Conservation (phyloP, 30 jellyfish, hydroid and myxozoan genomes). For the Aurelia sp. region DNA sequence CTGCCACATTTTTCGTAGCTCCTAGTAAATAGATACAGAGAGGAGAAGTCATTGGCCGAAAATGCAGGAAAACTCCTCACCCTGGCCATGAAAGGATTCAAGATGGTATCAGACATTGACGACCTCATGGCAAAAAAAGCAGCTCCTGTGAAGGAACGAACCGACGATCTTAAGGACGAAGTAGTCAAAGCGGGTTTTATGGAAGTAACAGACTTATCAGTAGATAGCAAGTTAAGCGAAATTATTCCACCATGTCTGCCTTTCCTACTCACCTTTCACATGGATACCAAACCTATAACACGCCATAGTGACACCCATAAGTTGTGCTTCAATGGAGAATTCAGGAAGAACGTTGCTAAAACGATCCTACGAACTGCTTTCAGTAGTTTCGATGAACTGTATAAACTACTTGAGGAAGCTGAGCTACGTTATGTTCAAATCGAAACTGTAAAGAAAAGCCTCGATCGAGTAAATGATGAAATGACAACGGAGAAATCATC, state of each 20-base stretch:
- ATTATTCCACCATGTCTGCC: constrained; percentile 32
- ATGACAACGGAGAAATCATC: background rate
- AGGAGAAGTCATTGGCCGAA: background rate
- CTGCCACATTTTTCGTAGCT: background rate
- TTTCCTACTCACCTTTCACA: constrained; percentile 1
- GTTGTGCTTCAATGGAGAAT: constrained; percentile 54
- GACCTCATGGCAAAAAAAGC: constrained; percentile 7
- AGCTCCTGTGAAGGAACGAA: background rate
- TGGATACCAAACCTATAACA: background rate
- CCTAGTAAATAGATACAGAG: constrained; percentile 32
- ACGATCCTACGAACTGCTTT: background rate
- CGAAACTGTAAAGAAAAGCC: background rate
- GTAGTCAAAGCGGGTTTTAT: background rate
- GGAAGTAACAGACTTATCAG: background rate
- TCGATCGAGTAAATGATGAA: background rate
- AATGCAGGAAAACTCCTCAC: background rate
- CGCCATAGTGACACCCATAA: background rate
- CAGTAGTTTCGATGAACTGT: constrained; percentile 5
- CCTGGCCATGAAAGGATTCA: constrained; percentile 1
- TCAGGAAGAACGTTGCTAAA: constrained; percentile 14
- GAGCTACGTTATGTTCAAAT: constrained; percentile 12
- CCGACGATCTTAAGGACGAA: background rate
- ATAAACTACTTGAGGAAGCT: constrained; percentile 40
- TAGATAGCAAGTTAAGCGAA: background rate
- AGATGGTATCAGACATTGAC: background rate